Conservation (phyloP, 2,888 invertebrate species). For the Cecidostiba fungosa region DNA sequence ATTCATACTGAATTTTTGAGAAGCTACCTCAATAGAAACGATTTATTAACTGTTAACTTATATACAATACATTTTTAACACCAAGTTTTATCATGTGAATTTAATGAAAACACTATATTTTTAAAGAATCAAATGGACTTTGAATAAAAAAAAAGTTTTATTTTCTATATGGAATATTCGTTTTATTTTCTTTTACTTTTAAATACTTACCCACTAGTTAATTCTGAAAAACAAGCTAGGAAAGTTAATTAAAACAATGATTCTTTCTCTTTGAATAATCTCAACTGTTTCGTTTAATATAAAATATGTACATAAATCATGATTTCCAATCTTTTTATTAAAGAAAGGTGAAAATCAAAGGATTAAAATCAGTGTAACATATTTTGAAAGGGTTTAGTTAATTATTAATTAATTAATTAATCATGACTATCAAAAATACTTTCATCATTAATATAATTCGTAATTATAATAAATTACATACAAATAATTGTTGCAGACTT, state of each 20-base stretch:
- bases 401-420: too few species aligned
- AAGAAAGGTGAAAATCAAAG: not conserved
- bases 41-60: not conserved
- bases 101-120: not conserved
- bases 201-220: not conserved
- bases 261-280: not conserved
- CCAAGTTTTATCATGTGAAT: not conserved
- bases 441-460: not conserved
- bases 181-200: not conserved
- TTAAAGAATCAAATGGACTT: not conserved
- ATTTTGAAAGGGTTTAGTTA: not conserved
- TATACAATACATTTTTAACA: not conserved
- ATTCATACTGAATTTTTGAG: too few species aligned
- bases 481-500: not conserved
- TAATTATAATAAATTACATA: constrained; percentile 12
- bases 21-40: too few species aligned
- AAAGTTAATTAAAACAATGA: not conserved
- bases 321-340: not conserved
- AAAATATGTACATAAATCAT: not conserved
- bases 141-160: not conserved
- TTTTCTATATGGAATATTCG: not conserved
- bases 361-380: not conserved
- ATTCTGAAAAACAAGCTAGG: not conserved
- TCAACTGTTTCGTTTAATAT: constrained; percentile 15
- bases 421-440: constrained; percentile 5